phyloP scores from a whole-genome alignment of 2,888 invertebrate species.

The Melipona beecheii region DNA sequence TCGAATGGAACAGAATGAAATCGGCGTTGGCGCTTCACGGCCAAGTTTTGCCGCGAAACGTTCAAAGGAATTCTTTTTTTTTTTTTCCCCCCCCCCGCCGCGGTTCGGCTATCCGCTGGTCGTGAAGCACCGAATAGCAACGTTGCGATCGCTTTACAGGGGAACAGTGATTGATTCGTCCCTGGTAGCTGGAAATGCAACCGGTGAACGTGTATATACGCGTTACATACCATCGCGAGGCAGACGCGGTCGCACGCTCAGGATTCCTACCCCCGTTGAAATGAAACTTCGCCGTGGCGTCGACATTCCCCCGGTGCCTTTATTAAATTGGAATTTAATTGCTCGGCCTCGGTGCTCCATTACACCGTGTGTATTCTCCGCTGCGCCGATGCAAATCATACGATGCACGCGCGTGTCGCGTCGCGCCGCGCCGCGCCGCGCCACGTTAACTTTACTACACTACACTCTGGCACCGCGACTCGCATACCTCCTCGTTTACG shows the following conservation, averaged over 20 bases:
- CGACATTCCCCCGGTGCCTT: conserved; percentile 75
- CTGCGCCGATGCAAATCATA: conserved; percentile 68
- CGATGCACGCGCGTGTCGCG: conserved; percentile 52
- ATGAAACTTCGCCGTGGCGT: conserved; percentile 75
- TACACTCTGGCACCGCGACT: conserved; percentile 11
- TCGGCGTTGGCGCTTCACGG: conserved; percentile 21
- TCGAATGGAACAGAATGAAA: not conserved
- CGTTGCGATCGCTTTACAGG: conserved; percentile 64
- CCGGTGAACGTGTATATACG: conserved; percentile 54
- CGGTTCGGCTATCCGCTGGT: conserved; percentile 52
- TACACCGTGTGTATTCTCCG: conserved; percentile 67
- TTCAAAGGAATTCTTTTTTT: conserved; percentile 57
- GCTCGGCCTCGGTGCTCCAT: conserved; percentile 72
- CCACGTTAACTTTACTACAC: no score
- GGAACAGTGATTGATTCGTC: conserved; percentile 73
- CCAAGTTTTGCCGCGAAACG: conserved; percentile 21
- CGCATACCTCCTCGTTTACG: conserved; percentile 53
- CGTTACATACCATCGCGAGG: conserved; percentile 64
- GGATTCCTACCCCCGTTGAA: conserved; percentile 71
- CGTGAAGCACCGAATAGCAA: conserved; percentile 64
- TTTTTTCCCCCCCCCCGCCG: conserved; percentile 42
- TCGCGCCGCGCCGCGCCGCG: not conserved
- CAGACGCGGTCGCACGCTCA: conserved; percentile 69
- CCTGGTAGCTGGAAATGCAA: conserved; percentile 65
- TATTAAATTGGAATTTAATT: conserved; percentile 80